Evolutionary conservation across 2,797 vertebrate genomes (phyloP).

Genomic region (Galaxias olidus): DNA sequence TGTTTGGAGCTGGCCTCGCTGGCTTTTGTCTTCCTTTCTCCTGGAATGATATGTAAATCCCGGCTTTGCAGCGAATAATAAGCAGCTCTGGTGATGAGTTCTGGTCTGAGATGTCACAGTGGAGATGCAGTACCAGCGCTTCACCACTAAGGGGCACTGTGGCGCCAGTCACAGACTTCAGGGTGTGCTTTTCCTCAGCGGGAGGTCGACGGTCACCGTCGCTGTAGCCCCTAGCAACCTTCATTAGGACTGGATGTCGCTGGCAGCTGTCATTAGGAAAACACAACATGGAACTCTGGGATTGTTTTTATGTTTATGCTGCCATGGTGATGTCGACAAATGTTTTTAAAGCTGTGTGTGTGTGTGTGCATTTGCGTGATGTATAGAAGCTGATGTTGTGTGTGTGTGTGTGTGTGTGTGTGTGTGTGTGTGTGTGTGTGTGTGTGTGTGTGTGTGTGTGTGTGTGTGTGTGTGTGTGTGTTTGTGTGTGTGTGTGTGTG

Average conservation of each 20-base stretch:
- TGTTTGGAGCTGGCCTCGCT: slow-evolving; percentile 30
- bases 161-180: slow-evolving; percentile 23
- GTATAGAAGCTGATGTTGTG: neutral
- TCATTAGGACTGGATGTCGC: slow-evolving; percentile 58
- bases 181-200: no score
- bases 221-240: slow-evolving; percentile 63
- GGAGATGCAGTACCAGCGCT: slow-evolving; percentile 2
- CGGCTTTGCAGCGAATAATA: slow-evolving; percentile 42
- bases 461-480: no score
- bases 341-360: no score
- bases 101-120: slow-evolving; percentile 45
- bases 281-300: no score
- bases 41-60: slow-evolving; percentile 51
- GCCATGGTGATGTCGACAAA: no score
- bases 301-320: no score
- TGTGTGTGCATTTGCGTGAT: no score
- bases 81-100: slow-evolving; percentile 41
- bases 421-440: neutral
- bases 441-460: no score
- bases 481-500: no score
- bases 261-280: slow-evolving; percentile 9
- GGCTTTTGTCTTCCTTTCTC: slow-evolving; percentile 13
- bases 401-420: neutral
- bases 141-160: slow-evolving; percentile 60
- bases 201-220: slow-evolving; percentile 15